These are phyloP conservation scores for Darevskia nairensis DNA, from an alignment of 2,797 vertebrate genomes.

Conservation along the genomic window DNA sequence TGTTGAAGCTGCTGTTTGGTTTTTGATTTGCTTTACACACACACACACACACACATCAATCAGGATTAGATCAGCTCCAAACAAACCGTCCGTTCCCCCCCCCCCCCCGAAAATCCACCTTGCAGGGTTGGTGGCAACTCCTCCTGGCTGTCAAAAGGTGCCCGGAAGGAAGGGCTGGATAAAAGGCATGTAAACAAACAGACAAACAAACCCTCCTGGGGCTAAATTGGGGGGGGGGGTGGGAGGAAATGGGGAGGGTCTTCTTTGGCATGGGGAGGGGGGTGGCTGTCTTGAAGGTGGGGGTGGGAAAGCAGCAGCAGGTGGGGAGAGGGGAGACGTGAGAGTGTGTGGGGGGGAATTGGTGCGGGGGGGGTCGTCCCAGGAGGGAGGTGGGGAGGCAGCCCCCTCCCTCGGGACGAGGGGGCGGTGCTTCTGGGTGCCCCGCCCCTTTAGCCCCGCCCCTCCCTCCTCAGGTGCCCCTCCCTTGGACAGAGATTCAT, in stretches of 20 bases:
- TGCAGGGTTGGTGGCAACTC: neutral
- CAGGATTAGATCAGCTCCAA: neutral
- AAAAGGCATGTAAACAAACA: neutral
- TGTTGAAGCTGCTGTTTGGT: too few relatives aligned
- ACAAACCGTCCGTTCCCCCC: neutral
- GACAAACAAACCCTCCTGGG: neutral
- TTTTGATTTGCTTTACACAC: neutral
- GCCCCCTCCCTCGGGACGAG: neutral
- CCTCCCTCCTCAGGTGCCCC: neutral
- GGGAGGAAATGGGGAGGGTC: too few relatives aligned
- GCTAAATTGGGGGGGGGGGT: neutral
- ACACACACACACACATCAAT: neutral
- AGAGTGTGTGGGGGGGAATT: neutral
- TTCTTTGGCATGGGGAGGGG: too few relatives aligned
- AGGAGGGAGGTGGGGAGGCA: neutral
- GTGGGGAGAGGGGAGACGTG: too few relatives aligned
- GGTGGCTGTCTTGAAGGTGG: too few relatives aligned
- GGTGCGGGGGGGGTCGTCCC: neutral
- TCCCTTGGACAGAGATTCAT: too few relatives aligned
- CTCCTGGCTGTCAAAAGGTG: neutral
- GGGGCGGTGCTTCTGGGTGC: neutral
- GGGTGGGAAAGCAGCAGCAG: too few relatives aligned
- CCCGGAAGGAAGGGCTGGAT: neutral
- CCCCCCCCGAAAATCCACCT: neutral
- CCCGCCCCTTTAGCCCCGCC: neutral